Base-by-base conservation (phyloP, 2,113 vertebrate species). In the Prinia subflava region DNA sequence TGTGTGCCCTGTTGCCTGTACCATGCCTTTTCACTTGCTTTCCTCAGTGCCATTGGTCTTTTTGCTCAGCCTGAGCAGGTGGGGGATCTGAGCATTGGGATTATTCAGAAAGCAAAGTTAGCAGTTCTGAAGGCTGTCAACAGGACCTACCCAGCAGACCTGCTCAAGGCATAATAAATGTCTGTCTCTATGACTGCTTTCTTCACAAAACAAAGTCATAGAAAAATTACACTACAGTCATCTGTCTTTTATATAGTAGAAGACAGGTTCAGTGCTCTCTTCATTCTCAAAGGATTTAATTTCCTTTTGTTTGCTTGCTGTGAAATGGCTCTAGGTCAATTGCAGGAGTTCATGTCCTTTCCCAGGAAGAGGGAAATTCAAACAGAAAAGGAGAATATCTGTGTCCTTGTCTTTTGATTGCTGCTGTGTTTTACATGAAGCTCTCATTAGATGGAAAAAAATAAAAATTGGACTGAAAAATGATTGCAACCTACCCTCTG, bases 311-410 rank as follows among this genome's bases (percentile, higher is more conserved):
- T 68, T 56, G 5, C 18, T 83, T 89, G 76, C 37, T 12, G 56
- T 22, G 23, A 80, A 31, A 31, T 37, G 7, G 79, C 22, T 57
- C 19, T 57, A 80, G 49, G 31, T 27, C 71, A 86, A 83, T 13
- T 35, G 24, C 15, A 41, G 24, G 57, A 68, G 41, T 39, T 63
- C 0, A 0, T 5, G 1, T 59, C 7, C 30, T 71, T 15, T 68
- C 33, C 35, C 59, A 64, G 39, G 21, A 74, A 33, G 17, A 44
- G 11, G 19, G 22, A 92, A 81, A 85, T 85, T 71, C 44, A 52
- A 52, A 47, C 5, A 76, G 24, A 68, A 91, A 68, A 76, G 8
- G 6, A 2, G 11, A 13, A 44, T 10, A 27, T 47, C 15, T 47
- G 5, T 60, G 22, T 73, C 55, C 30, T 74, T 85, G 23, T 64